Evolutionary conservation across 2,113 vertebrate genomes (phyloP).

Genomic region (Eidolon helvum): DNA sequence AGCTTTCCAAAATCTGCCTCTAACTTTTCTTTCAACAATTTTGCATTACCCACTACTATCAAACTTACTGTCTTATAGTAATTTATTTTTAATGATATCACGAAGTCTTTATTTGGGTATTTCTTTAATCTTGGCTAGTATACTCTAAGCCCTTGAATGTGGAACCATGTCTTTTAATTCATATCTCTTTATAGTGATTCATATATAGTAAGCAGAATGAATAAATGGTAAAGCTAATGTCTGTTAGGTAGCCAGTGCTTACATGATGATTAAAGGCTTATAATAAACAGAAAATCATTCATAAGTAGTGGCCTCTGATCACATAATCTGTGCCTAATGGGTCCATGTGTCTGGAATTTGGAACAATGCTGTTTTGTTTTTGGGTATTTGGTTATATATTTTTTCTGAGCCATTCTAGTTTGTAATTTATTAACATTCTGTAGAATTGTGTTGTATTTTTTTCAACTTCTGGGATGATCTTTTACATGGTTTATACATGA

Average conservation of each 20-base stretch:
- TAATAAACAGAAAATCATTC: not conserved
- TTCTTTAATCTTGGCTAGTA: not conserved
- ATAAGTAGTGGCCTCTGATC: not conserved
- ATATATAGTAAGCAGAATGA: not conserved
- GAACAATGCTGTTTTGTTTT: slow-evolving; percentile 11
- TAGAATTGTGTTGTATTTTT: not conserved
- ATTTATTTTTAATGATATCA: not conserved
- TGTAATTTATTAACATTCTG: not conserved
- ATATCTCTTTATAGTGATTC: not conserved
- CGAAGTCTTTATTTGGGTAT: not conserved
- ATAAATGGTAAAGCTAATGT: not conserved
- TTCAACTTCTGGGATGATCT: not conserved
- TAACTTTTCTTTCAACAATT: not conserved
- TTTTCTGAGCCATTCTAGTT: not conserved
- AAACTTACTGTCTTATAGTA: not conserved
- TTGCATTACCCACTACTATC: not conserved
- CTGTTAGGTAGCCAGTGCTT: not conserved
- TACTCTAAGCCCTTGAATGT: not conserved
- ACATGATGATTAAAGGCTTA: not conserved
- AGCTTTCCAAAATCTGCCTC: not conserved
- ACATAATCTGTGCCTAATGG: not conserved
- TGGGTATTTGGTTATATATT: not conserved
- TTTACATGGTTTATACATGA: not conserved
- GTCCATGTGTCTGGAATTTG: not conserved
- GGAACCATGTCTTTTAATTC: not conserved